phyloP scores from a whole-genome alignment of 2,797 vertebrate species.

The Orestias chungarensis region DNA sequence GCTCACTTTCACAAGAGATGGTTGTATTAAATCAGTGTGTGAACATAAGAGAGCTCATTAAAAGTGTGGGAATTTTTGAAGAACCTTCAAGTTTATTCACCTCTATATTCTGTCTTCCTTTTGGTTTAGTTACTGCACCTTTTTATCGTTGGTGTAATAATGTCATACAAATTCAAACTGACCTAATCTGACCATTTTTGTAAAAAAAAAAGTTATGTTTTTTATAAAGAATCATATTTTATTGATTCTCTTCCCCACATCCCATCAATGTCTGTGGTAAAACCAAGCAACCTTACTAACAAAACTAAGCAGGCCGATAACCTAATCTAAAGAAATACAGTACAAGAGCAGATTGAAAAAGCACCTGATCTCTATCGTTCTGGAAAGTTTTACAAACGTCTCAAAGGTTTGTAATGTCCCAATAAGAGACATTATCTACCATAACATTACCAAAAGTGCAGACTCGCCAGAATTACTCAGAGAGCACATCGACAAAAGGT shows the following conservation, averaged over 20 bases:
- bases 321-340: background rate
- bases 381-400: background rate
- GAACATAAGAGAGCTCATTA: slow-evolving; percentile 1
- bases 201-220: too few species aligned
- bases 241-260: background rate
- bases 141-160: background rate
- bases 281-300: background rate
- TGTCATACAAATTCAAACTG: background rate
- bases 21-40: slow-evolving; percentile 62
- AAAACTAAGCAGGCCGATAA: background rate
- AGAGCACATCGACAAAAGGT: background rate
- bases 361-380: background rate
- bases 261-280: background rate
- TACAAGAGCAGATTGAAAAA: background rate
- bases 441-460: background rate
- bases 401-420: background rate
- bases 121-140: slow-evolving; percentile 3
- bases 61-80: slow-evolving; percentile 34
- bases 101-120: slow-evolving; percentile 11
- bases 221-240: background rate
- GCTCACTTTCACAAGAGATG: slow-evolving; percentile 55
- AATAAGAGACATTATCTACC: background rate
- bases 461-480: background rate
- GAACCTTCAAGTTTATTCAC: slow-evolving; percentile 11
- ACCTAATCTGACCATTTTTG: too few species aligned